Evolutionary conservation across 2,113 vertebrate genomes (phyloP).

Genomic region (Eira barbara): DNA sequence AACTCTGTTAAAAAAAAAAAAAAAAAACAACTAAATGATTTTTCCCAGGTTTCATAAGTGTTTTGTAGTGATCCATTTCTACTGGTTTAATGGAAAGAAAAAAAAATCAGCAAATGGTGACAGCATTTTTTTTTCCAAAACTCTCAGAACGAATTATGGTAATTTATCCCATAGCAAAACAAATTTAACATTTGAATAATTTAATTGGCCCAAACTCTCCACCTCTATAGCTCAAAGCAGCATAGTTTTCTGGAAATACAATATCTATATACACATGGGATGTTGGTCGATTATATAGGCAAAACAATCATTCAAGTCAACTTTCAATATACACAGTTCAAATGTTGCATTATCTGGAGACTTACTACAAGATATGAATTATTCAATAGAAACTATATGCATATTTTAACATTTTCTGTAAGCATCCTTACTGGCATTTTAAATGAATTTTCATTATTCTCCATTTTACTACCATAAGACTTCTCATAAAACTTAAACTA

Average conservation of each 20-base stretch:
- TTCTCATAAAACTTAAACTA: neutral
- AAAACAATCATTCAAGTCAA: conserved; percentile 63
- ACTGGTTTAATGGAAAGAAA: conserved; percentile 55
- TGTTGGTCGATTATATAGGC: conserved; percentile 60
- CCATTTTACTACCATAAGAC: conserved; percentile 1
- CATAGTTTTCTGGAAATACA: conserved; percentile 66
- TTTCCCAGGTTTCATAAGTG: conserved; percentile 25
- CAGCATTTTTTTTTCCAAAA: conserved; percentile 23
- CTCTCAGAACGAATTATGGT: conserved; percentile 66
- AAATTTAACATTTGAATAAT: conserved; percentile 77
- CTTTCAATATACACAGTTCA: conserved; percentile 52
- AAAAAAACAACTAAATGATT: conserved; percentile 9
- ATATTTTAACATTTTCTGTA: conserved; percentile 42
- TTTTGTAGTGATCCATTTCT: conserved; percentile 69
- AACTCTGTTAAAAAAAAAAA: neutral
- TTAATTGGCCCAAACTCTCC: conserved; percentile 74
- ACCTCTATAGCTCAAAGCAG: conserved; percentile 58
- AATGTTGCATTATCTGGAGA: conserved; percentile 57
- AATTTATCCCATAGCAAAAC: conserved; percentile 57
- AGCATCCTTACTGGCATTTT: conserved; percentile 35
- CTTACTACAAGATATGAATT: conserved; percentile 1
- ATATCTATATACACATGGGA: conserved; percentile 10
- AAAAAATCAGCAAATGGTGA: conserved; percentile 56
- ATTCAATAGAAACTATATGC: conserved; percentile 32
- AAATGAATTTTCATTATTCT: conserved; percentile 43